phyloP scores from a whole-genome alignment of 1,140 invertebrate species.

The Tetramorium parvispinum region DNA sequence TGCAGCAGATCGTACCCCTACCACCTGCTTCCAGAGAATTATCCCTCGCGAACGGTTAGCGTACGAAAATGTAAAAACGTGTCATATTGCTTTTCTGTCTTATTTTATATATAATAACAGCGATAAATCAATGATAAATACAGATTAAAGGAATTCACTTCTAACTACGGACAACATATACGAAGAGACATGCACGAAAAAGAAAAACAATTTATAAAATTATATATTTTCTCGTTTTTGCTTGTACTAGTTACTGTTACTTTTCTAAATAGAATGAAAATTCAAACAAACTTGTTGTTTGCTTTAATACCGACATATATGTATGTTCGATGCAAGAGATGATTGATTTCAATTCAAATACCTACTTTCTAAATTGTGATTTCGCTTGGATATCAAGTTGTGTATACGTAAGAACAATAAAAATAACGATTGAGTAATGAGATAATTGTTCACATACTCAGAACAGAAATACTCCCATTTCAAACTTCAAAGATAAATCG shows the following conservation, averaged over 20 bases:
- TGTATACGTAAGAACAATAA: not conserved
- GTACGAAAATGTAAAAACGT: not conserved
- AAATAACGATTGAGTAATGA: not conserved
- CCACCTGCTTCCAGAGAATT: not conserved
- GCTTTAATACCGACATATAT: too few relatives aligned
- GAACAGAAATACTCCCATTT: not conserved
- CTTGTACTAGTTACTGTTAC: too few relatives aligned
- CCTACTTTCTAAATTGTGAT: not conserved
- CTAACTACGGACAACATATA: not conserved
- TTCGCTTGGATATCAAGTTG: not conserved
- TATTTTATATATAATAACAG: not conserved
- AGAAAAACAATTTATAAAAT: not conserved
- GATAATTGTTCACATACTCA: not conserved
- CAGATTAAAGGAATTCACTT: not conserved
- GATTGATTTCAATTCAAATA: not conserved
- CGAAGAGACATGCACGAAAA: not conserved
- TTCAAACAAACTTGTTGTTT: not conserved
- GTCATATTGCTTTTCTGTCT: not conserved
- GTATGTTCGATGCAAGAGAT: not conserved
- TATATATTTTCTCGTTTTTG: not conserved
- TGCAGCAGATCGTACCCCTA: too few relatives aligned
- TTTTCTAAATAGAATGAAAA: conserved; percentile 3
- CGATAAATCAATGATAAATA: not conserved
- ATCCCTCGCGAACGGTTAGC: not conserved
- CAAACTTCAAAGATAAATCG: not conserved